Base-by-base conservation (phyloP, 2,797 vertebrate species). In the Chaenodraco wilsoni region DNA sequence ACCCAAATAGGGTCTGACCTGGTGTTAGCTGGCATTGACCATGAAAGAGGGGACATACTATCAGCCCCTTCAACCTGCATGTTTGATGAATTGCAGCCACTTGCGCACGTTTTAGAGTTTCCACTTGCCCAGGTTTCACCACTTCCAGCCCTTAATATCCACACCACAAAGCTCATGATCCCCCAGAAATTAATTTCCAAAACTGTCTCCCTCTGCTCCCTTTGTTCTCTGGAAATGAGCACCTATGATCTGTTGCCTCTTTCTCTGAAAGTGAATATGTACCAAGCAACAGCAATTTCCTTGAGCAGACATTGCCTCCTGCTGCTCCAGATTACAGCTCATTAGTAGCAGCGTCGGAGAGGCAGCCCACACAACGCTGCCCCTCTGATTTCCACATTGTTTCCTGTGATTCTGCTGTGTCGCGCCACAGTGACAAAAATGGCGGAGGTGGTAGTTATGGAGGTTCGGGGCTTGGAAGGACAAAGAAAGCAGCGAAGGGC, bases 301-400 rank as follows among this genome's bases (percentile, higher is more conserved):
- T 85, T 65, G 75, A 84, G 91, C 84, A 83, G 86, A 62, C 85
- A 64, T 52, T 33, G 86, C 88, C 86, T 90, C 91, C 91, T 64
- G 88, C 89, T 87, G 90, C 81, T 89, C 60, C 84, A 89, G 88
- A 93, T 92, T 92, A 92, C 89, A 90, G 91, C 87, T 92, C 90
- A 93, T 93, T 93, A 93, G 90, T 66, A 84, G 85, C 44, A 74
- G 83, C 82, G 41, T 82, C 81, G 78, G 83, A 85, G 69, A 86
- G 82, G 44, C 83, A 70, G 67, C 86, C 90, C 82, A 78, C 86
- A 81, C 81, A 49, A 65, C 21, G 79, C 76, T 78, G 73, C 73
- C 82, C 81, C 82, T 87, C 81, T 76, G 82, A 80, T 91, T 89
- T 76, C 65, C 82, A 84, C 88, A 84, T 87, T 84, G 86, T 83